Conservation (phyloP, 1,140 invertebrate species). For the Euwallacea similis region DNA sequence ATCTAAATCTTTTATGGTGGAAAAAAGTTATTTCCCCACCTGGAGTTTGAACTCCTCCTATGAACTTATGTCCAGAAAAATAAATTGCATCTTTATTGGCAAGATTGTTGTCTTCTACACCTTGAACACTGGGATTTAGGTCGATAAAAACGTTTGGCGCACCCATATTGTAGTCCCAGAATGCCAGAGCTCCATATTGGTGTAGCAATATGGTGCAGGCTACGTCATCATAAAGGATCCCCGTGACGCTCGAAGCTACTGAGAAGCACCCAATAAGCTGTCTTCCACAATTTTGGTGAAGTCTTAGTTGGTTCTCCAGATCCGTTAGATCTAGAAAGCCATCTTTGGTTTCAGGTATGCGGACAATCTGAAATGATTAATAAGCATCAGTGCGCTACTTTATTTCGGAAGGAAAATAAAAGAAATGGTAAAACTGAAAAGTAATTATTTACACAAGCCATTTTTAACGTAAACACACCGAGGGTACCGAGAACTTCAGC, state of each 20-base stretch:
- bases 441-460: no score
- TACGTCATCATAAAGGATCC: conserved; percentile 82
- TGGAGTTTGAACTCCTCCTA: conserved; percentile 87
- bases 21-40: conserved; percentile 48
- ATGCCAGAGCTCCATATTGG: conserved; percentile 75
- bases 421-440: no score
- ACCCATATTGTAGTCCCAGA: conserved; percentile 90
- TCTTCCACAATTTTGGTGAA: conserved; percentile 58
- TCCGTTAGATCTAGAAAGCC: conserved; percentile 79
- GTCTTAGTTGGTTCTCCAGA: conserved; percentile 71
- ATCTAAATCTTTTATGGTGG: neutral
- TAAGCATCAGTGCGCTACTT: neutral
- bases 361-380: conserved; percentile 64
- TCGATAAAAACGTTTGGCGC: conserved; percentile 80
- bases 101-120: conserved; percentile 47
- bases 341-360: conserved; percentile 74
- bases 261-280: conserved; percentile 84
- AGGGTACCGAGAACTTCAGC: no score
- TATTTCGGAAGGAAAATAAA: neutral
- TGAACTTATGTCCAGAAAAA: conserved; percentile 89
- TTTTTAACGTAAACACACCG: no score
- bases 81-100: conserved; percentile 84
- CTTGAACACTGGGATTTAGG: conserved; percentile 75
- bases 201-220: conserved; percentile 80
- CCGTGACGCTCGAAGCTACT: conserved; percentile 87